Evolutionary conservation across 2,797 vertebrate species (phyloP).

Genomic region (Megalops cyprinoides): DNA sequence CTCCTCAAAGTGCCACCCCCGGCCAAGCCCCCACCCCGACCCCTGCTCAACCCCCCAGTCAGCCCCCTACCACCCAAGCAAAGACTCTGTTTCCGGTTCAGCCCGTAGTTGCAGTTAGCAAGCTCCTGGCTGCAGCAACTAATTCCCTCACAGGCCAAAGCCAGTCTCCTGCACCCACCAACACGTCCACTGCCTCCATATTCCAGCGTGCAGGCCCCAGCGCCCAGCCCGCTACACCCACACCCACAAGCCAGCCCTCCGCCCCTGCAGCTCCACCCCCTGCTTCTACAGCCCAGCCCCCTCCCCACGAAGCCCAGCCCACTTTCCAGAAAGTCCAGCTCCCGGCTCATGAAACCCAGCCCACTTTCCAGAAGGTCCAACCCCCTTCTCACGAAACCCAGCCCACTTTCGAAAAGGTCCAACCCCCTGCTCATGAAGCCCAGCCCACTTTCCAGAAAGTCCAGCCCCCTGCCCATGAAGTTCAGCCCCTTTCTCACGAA

Average conservation of each 20-base stretch:
- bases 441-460: conserved; percentile 32
- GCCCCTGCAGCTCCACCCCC: no score
- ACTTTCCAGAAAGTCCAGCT: no score
- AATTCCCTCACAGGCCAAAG: conserved; percentile 24
- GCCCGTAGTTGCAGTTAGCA: not conserved
- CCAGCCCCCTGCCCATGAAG: conserved; percentile 47
- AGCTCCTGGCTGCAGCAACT: conserved; percentile 45
- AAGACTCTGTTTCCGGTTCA: conserved; percentile 53
- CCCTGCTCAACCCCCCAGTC: no score
- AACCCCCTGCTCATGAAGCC: not conserved
- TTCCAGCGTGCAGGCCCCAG: not conserved
- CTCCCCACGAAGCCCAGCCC: not conserved
- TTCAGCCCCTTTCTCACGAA: not conserved
- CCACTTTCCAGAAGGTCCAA: not conserved
- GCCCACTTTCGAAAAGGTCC: not conserved
- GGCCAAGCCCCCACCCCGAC: conserved; percentile 51
- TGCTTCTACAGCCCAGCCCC: not conserved
- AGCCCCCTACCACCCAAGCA: conserved; percentile 55
- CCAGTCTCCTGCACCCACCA: conserved; percentile 40
- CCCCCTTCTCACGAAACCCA: not conserved
- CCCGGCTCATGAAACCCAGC: not conserved
- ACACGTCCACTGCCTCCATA: not conserved
- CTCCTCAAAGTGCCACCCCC: conserved; percentile 47
- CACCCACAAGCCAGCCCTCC: not conserved
- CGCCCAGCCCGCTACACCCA: not conserved